Conservation (phyloP, 2,888 invertebrate species). For the Eumerus sabulonum region DNA sequence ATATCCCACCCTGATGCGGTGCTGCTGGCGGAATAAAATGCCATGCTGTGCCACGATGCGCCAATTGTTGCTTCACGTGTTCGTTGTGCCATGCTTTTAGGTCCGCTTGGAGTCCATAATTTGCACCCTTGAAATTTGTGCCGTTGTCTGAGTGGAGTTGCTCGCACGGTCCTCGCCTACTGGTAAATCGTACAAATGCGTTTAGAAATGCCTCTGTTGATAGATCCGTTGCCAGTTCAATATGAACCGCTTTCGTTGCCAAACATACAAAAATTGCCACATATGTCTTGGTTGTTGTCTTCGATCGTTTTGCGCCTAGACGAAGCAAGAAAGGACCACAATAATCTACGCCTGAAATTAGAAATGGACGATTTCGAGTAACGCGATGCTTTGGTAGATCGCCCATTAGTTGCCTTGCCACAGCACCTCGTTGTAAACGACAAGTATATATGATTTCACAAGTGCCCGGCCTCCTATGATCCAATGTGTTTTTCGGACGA, state of each 20-base stretch:
- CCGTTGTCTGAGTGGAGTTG: slow-evolving; percentile 25
- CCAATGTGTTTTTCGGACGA: slow-evolving; percentile 6
- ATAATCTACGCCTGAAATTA: slow-evolving; percentile 33
- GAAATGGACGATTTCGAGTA: slow-evolving; percentile 28
- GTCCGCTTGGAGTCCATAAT: no score
- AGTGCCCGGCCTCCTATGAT: slow-evolving; percentile 25
- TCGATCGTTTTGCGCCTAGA: no score
- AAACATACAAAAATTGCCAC: slow-evolving; percentile 18
- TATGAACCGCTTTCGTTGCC: slow-evolving; percentile 20
- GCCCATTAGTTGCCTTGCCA: slow-evolving; percentile 20
- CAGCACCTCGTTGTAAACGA: slow-evolving; percentile 14
- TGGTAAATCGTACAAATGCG: no score
- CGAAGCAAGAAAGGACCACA: slow-evolving; percentile 13
- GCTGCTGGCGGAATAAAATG: slow-evolving; percentile 32
- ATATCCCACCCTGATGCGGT: slow-evolving; percentile 14
- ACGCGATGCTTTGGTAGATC: slow-evolving; percentile 32
- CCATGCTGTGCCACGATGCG: slow-evolving; percentile 28
- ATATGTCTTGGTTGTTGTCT: slow-evolving; percentile 6
- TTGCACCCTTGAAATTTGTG: background rate
- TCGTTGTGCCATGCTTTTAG: no score
- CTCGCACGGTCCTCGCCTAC: slow-evolving; percentile 13
- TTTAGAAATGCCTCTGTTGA: slow-evolving; percentile 29
- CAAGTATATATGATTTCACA: slow-evolving; percentile 28
- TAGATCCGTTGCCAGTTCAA: slow-evolving; percentile 23
- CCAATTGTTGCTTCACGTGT: slow-evolving; percentile 17